These are phyloP conservation scores for Brachionus paranguensis DNA, from an alignment of 1,140 invertebrate species.

Conservation along the genomic window DNA sequence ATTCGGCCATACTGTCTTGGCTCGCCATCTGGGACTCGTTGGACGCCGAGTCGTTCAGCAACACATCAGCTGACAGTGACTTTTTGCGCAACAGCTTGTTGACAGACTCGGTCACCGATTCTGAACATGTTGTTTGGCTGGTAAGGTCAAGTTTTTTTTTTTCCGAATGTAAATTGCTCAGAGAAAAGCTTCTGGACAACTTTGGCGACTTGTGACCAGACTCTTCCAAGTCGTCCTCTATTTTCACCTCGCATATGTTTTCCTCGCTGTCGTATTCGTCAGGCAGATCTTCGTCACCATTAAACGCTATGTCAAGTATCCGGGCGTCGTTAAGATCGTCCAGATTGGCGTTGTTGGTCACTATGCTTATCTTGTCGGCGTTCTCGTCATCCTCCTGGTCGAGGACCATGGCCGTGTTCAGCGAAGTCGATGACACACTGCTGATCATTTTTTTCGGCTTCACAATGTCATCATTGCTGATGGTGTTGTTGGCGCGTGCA, in stretches of 20 bases:
- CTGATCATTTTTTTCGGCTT: not conserved
- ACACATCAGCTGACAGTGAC: conserved; percentile 15
- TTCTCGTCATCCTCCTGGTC: conserved; percentile 29
- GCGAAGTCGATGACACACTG: not conserved
- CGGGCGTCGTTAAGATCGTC: conserved; percentile 28
- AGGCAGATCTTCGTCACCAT: not conserved
- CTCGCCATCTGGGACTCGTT: not conserved
- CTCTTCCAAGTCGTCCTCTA: not conserved
- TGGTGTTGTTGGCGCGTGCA: conserved; percentile 14
- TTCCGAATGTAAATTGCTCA: not conserved
- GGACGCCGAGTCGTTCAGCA: not conserved
- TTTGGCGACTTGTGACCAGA: not conserved
- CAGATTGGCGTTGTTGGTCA: not conserved
- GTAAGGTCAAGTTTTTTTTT: not conserved
- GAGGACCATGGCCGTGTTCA: conserved; percentile 33
- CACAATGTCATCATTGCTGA: conserved; percentile 9
- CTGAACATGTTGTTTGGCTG: not conserved
- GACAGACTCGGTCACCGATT: not conserved
- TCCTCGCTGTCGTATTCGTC: not conserved
- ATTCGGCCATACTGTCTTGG: not conserved
- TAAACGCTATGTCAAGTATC: conserved; percentile 10
- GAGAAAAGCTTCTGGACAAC: not conserved
- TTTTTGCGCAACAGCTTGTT: conserved; percentile 11
- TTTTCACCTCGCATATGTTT: conserved; percentile 9
- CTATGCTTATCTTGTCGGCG: conserved; percentile 21